Evolutionary conservation across 2,888 invertebrate genomes (phyloP).

Genomic region (Platerodrilus igneus): DNA sequence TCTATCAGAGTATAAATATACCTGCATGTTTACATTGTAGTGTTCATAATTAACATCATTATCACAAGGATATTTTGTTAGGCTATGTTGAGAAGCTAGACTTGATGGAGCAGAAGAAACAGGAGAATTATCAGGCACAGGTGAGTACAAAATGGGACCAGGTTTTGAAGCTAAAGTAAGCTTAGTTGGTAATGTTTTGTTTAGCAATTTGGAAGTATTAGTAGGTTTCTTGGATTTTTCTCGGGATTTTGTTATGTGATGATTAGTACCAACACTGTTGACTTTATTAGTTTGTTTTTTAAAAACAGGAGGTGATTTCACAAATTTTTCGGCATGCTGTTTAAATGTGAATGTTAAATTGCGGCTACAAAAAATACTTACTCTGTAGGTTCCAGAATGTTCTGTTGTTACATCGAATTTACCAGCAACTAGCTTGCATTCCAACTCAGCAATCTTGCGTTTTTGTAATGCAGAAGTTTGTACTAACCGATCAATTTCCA

Average conservation of each 20-base stretch:
- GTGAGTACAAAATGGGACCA: background rate
- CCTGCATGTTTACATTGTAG: too few species aligned
- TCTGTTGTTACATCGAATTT: conserved; percentile 15
- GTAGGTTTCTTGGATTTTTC: too few species aligned
- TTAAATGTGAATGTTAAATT: background rate
- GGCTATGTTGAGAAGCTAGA: too few species aligned
- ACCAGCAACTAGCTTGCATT: conserved; percentile 32
- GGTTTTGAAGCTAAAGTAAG: background rate
- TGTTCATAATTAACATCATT: too few species aligned
- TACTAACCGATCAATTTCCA: conserved; percentile 51
- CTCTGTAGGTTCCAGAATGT: conserved; percentile 6
- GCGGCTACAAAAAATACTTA: conserved; percentile 6
- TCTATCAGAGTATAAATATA: too few species aligned
- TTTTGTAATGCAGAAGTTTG: conserved; percentile 47
- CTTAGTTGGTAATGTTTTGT: too few species aligned
- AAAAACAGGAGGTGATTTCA: background rate
- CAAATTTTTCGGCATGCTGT: background rate
- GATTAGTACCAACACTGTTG: too few species aligned
- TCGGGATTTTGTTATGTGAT: too few species aligned
- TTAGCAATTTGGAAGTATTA: too few species aligned
- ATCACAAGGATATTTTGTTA: too few species aligned
- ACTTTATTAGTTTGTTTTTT: too few species aligned
- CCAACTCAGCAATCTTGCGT: conserved; percentile 48
- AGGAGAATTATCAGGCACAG: conserved; percentile 9
- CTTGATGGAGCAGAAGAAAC: conserved; percentile 2